Evolutionary conservation across 2,797 vertebrate genomes (phyloP).

Genomic region (Poeciliopsis presidionis): DNA sequence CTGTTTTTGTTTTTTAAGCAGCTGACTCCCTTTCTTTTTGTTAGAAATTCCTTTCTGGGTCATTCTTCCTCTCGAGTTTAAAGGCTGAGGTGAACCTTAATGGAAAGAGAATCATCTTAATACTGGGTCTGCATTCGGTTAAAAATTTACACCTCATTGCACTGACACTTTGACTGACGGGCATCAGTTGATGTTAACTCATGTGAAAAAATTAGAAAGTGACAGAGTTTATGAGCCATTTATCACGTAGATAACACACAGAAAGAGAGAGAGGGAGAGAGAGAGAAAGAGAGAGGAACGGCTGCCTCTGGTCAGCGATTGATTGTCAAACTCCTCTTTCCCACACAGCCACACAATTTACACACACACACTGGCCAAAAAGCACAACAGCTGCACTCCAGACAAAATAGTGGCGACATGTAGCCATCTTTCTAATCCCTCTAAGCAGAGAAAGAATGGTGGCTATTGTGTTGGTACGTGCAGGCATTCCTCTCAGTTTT

Average conservation of each 20-base stretch:
- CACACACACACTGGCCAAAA: constrained; percentile 22
- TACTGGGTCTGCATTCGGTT: constrained; percentile 23
- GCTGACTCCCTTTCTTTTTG: constrained; percentile 4
- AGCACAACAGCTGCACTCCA: constrained; percentile 79
- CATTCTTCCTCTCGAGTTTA: constrained; percentile 2
- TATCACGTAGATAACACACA: constrained; percentile 35
- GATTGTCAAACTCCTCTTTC: constrained; percentile 34
- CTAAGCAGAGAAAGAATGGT: constrained; percentile 58
- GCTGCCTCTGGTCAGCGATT: constrained; percentile 61
- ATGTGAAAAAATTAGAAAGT: constrained; percentile 46
- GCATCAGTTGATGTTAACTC: constrained; percentile 57
- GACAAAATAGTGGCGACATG: constrained; percentile 72
- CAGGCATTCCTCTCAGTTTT: constrained; percentile 54
- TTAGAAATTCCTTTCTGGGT: constrained; percentile 14
- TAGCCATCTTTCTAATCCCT: constrained; percentile 73
- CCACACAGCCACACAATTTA: constrained; percentile 8
- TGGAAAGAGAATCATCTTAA: not conserved
- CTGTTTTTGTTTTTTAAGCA: constrained; percentile 16
- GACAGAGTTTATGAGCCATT: constrained; percentile 55
- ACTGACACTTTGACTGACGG: constrained; percentile 51
- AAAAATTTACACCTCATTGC: constrained; percentile 41
- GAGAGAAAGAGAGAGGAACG: constrained; percentile 45
- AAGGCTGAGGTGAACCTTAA: not conserved
- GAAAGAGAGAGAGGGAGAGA: constrained; percentile 54
- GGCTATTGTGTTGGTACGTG: constrained; percentile 53